These are phyloP conservation scores for Platycercus adscitus DNA, from an alignment of 2,113 vertebrate genomes.

Conservation along the genomic window DNA sequence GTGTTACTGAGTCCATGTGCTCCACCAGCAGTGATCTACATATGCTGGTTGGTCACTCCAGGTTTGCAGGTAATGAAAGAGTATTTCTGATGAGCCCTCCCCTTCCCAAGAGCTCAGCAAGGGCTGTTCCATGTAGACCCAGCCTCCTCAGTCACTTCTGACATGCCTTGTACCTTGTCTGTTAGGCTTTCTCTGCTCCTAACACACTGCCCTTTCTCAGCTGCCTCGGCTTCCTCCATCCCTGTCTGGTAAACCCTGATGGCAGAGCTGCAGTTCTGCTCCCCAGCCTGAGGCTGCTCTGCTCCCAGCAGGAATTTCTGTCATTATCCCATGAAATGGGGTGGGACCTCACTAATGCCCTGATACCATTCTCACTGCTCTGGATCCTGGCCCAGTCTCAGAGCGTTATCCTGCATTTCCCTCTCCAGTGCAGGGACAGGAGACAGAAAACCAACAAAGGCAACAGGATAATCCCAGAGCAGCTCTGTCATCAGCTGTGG, in stretches of 20 bases:
- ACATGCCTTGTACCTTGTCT: neutral
- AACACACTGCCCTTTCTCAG: neutral
- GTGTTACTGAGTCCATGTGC: neutral
- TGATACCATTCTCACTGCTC: fast-evolving
- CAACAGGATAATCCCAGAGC: neutral
- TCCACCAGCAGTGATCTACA: neutral
- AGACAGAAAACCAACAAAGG: neutral
- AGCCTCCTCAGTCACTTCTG: neutral
- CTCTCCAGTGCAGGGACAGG: neutral
- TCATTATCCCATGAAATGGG: neutral
- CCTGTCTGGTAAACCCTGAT: neutral
- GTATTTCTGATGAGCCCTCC: neutral
- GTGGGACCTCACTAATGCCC: no score
- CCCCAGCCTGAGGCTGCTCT: neutral
- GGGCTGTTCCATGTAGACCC: neutral
- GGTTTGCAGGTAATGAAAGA: neutral
- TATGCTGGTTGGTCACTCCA: neutral
- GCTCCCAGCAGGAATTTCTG: neutral
- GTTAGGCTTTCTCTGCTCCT: neutral
- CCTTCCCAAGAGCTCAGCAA: neutral
- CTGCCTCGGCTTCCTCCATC: neutral
- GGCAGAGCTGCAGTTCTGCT: neutral
- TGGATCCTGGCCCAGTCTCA: neutral
- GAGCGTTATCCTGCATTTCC: neutral
- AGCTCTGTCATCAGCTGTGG: neutral